These are phyloP conservation scores for Mionectes olivaceus DNA, from an alignment of 2,797 vertebrate species.

Conservation along the genomic window DNA sequence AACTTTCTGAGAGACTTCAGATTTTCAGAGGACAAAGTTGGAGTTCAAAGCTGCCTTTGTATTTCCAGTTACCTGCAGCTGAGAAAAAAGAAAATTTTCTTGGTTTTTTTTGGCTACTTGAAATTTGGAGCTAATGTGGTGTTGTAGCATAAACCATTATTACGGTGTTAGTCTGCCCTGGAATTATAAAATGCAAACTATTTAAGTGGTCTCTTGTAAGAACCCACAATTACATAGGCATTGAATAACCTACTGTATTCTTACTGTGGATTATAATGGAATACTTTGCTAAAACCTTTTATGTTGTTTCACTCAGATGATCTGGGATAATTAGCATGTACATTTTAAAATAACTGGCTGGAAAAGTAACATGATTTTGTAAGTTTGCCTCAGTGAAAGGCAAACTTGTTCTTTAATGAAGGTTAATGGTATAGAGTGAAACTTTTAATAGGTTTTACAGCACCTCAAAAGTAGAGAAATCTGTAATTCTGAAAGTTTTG, in stretches of 20 bases:
- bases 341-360: neutral
- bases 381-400: neutral
- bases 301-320: neutral
- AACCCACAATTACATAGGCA: neutral
- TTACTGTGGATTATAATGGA: neutral
- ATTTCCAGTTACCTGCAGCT: slow-evolving; percentile 3
- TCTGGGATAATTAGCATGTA: neutral
- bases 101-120: neutral
- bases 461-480: neutral
- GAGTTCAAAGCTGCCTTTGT: neutral
- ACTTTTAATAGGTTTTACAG: neutral
- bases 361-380: neutral
- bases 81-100: neutral
- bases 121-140: neutral
- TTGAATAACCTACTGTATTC: neutral
- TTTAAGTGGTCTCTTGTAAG: neutral
- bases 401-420: neutral
- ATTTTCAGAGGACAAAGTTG: slow-evolving; percentile 4
- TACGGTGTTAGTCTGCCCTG: neutral
- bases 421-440: neutral
- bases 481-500: neutral
- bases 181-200: neutral
- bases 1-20: slow-evolving; percentile 9
- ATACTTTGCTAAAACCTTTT: neutral
- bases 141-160: neutral